A percentile compares a stretch with the other conserved stretches of the same genome.
Conservation (phyloP, 2,113 vertebrate species). For the Amia ocellicauda region DNA sequence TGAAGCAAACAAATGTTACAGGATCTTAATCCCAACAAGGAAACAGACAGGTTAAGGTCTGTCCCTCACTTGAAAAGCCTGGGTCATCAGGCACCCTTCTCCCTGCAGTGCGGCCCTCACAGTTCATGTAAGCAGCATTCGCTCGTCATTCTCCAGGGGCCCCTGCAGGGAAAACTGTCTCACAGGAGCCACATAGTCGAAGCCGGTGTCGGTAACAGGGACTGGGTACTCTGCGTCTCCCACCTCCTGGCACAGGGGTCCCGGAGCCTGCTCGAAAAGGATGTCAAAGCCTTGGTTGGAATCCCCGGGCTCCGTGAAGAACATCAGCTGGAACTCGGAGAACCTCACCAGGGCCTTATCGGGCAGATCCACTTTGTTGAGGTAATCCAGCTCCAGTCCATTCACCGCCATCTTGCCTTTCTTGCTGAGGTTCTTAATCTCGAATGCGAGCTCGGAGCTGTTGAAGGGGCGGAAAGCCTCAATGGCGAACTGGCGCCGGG, state of each 20-base stretch:
- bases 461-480: conserved; percentile 67
- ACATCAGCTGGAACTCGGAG: conserved; percentile 76
- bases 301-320: conserved; percentile 71
- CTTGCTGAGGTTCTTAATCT: conserved; percentile 88
- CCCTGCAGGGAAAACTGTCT: conserved; percentile 12
- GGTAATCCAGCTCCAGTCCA: conserved; percentile 60
- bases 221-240: conserved; percentile 32
- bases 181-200: background rate
- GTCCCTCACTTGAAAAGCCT: no score
- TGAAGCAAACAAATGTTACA: no score
- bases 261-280: conserved; percentile 60
- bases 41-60: no score
- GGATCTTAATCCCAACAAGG: no score
- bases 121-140: background rate
- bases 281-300: conserved; percentile 74
- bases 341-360: conserved; percentile 73
- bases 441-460: conserved; percentile 61
- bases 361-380: conserved; percentile 76
- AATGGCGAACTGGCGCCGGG: conserved; percentile 77
- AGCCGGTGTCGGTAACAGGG: conserved; percentile 40
- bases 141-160: conserved; percentile 47
- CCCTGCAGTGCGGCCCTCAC: no score
- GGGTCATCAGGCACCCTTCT: no score
- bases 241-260: conserved; percentile 66
- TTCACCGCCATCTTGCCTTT: conserved; percentile 65